Percentiles rank a stretch among this genome's conserved stretches.
Evolutionary conservation across 2,888 invertebrate species (phyloP).

Genomic region (Allygus modestus): DNA sequence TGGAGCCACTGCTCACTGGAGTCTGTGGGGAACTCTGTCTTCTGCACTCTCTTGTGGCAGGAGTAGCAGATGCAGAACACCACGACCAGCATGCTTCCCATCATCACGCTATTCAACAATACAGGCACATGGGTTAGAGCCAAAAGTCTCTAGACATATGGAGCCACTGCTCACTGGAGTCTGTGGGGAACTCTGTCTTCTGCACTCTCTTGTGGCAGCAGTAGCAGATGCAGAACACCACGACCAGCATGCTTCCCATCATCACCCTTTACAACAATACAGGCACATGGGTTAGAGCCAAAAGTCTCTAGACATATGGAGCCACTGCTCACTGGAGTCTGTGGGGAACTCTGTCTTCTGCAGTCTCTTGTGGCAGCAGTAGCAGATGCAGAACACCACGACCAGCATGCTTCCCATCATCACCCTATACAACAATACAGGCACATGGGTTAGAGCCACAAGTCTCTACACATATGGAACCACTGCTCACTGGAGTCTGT

Average conservation of each 20-base stretch:
- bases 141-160: conserved; percentile 73
- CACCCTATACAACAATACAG: conserved; percentile 75
- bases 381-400: conserved; percentile 87
- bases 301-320: too few relatives aligned
- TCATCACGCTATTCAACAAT: conserved; percentile 79
- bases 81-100: conserved; percentile 86
- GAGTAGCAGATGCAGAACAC: conserved; percentile 88
- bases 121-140: conserved; percentile 73
- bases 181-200: conserved; percentile 73
- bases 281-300: conserved; percentile 74
- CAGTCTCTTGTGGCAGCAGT: conserved; percentile 82
- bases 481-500: conserved; percentile 73
- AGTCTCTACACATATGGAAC: conserved; percentile 74
- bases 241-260: conserved; percentile 86
- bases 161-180: conserved; percentile 75
- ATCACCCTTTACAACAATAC: conserved; percentile 80
- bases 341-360: conserved; percentile 74
- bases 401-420: conserved; percentile 88
- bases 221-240: conserved; percentile 87
- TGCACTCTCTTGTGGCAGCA: conserved; percentile 81
- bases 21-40: conserved; percentile 72
- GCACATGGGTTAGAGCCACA: conserved; percentile 75
- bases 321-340: too few relatives aligned
- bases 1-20: too few relatives aligned
- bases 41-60: conserved; percentile 80